Evolutionary conservation across 2,888 invertebrate species (phyloP).

Genomic region (Caenorhabditis sp.): DNA sequence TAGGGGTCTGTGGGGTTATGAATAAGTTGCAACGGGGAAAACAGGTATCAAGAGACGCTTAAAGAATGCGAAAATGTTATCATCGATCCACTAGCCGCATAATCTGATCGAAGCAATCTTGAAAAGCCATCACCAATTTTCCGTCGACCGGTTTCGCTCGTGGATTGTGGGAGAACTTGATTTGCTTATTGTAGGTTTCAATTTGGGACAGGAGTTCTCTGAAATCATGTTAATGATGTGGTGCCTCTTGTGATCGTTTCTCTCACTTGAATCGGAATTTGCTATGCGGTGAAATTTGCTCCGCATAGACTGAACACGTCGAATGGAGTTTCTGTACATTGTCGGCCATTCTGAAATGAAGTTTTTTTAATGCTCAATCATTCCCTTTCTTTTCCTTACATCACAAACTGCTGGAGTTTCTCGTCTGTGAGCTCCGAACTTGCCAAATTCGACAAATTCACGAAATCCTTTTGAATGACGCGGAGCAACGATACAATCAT

Average conservation of each 20-base stretch:
- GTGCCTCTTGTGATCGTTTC: not conserved
- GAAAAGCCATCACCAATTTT: slow-evolving; percentile 74
- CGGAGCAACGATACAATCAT: slow-evolving; percentile 52
- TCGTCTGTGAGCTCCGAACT: slow-evolving; percentile 45
- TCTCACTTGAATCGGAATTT: slow-evolving; percentile 90
- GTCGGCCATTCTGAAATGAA: slow-evolving; percentile 71
- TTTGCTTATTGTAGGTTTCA: slow-evolving; percentile 80
- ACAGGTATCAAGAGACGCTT: not conserved
- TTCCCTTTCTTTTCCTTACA: slow-evolving; percentile 9
- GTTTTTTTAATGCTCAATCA: no score
- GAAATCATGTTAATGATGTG: slow-evolving; percentile 36
- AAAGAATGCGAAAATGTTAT: not conserved
- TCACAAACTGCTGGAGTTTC: slow-evolving; percentile 52
- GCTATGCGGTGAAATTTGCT: slow-evolving; percentile 91
- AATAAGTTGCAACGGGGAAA: no score
- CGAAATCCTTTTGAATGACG: slow-evolving; percentile 52
- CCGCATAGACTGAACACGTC: slow-evolving; percentile 90
- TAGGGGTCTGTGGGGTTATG: not conserved
- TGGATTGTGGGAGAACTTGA: slow-evolving; percentile 72
- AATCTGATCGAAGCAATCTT: slow-evolving; percentile 79
- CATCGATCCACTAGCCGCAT: slow-evolving; percentile 80
- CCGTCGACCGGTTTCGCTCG: slow-evolving; percentile 65
- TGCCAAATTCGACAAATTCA: slow-evolving; percentile 22
- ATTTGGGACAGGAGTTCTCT: slow-evolving; percentile 84
- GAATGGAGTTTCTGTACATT: slow-evolving; percentile 79